Evolutionary conservation across 2,888 invertebrate genomes (phyloP), one percentile per base, ranked within the genome.

Genomic region (Dorcus hopei): DNA sequence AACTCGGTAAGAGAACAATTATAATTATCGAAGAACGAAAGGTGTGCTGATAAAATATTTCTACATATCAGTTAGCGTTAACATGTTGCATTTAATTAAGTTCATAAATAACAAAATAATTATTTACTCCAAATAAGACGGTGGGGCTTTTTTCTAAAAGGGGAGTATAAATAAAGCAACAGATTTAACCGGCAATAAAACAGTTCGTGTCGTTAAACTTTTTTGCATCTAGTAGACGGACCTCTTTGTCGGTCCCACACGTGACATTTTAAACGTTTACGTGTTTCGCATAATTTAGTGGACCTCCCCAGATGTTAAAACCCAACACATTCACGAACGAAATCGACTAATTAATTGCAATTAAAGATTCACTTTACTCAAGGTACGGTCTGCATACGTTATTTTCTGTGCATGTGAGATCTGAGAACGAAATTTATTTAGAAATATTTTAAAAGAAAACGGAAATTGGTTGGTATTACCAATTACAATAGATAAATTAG

Each of bases 241-340:
- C 57, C 58, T 53, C 68, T 70, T 70, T 72, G 70, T 69, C 69
- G 69, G 68, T 62, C 45, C 59, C 58, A 70, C 69, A 69, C 70
- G 69, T 70, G 68, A 67, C 70, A 65, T 71, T 69, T 70, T 68
- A 67, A 68, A 64, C 62, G 59, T 56, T 57, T 62, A 70, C 68
- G 69, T 69, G 69, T 54, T 53, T 55, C 51, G 68, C 65, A 69
- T 66, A 39, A 42, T 49, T 54, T 51, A 52, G 45, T 52, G 62
- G 59, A 62, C 62, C 59, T 62, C 61, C 59, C 56, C 56, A 47
- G 56, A 57, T 57, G 56, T 51, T 55, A 33, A 43, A 55, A 39
- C 49, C 43, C 43, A 38, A 55, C 38, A 42, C 42, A 19, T 54
- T 57, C 56, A 47, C 42, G 51, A 14, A 45, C 43, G 39, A 51